phyloP scores from a whole-genome alignment of 2,888 invertebrate genomes.

The Neocrepidodera transversa region DNA sequence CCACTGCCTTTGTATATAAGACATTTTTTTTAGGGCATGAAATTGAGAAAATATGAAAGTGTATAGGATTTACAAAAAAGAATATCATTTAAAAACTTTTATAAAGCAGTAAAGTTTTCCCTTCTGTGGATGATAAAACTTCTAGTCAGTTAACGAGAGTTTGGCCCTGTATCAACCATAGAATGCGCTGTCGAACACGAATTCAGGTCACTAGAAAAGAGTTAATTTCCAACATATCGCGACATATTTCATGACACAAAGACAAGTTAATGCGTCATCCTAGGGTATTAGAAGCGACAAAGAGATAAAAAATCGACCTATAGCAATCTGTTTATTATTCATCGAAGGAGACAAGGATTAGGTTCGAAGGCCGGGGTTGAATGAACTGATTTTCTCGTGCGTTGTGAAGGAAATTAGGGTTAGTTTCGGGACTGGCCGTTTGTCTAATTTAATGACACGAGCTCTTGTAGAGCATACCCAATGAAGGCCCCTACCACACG shows the following conservation, averaged over 20 bases:
- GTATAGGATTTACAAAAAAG: no score
- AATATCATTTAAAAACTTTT: not conserved
- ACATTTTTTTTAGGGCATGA: no score
- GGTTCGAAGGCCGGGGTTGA: constrained; percentile 19
- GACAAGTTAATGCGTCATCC: constrained; percentile 18
- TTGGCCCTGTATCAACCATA: not conserved
- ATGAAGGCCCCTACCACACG: constrained; percentile 33
- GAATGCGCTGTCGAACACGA: not conserved
- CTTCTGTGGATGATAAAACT: not conserved
- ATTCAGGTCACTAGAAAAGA: not conserved
- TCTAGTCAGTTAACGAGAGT: not conserved
- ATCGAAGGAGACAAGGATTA: constrained; percentile 27
- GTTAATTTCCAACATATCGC: constrained; percentile 1
- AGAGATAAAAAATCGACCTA: constrained; percentile 7
- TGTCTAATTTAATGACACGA: constrained; percentile 40
- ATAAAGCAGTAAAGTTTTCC: not conserved
- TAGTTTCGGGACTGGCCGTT: constrained; percentile 33
- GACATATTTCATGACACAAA: constrained; percentile 18
- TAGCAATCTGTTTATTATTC: constrained; percentile 27
- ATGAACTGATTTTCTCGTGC: constrained; percentile 29
- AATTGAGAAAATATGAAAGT: no score
- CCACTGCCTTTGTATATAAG: no score
- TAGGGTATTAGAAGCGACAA: constrained; percentile 7
- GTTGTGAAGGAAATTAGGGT: constrained; percentile 29
- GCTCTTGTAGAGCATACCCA: constrained; percentile 41